Conservation (phyloP, 2,888 invertebrate genomes). For the Acanthosepion pharaonis region DNA sequence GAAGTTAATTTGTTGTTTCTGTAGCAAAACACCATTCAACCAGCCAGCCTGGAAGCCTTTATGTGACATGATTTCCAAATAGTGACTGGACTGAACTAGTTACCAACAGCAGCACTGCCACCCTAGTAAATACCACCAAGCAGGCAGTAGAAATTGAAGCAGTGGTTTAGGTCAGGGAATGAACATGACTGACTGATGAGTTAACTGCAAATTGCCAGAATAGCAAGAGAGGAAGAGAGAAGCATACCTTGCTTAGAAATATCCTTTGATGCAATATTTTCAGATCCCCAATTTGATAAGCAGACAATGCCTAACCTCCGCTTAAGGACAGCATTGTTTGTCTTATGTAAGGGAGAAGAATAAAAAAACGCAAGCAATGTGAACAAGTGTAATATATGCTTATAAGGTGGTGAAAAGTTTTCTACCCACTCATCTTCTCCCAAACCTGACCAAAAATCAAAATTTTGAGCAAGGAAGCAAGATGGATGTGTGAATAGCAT, state of each 20-base stretch:
- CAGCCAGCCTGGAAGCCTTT: constrained; percentile 15
- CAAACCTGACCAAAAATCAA: too few species aligned
- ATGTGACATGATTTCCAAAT: constrained; percentile 33
- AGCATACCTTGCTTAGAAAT: background rate
- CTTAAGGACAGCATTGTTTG: background rate
- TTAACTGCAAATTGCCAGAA: background rate
- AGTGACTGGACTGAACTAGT: constrained; percentile 23
- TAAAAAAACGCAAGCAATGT: too few species aligned
- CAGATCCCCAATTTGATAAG: background rate
- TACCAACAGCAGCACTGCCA: background rate
- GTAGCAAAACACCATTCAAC: background rate
- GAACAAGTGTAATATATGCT: too few species aligned
- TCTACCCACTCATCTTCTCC: too few species aligned
- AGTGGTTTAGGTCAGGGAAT: background rate
- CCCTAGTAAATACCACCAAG: background rate
- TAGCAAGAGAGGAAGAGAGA: background rate
- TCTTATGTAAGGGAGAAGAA: too few species aligned
- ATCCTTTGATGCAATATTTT: background rate
- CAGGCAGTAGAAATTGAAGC: constrained; percentile 20
- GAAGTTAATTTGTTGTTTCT: constrained; percentile 33
- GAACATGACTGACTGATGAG: background rate
- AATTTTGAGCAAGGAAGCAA: too few species aligned
- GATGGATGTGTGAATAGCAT: too few species aligned
- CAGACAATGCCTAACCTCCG: background rate
- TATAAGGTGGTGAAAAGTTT: too few species aligned